These are phyloP conservation scores for Onychomys arenicola DNA, from an alignment of 2,797 vertebrate genomes.

Conservation along the genomic window DNA sequence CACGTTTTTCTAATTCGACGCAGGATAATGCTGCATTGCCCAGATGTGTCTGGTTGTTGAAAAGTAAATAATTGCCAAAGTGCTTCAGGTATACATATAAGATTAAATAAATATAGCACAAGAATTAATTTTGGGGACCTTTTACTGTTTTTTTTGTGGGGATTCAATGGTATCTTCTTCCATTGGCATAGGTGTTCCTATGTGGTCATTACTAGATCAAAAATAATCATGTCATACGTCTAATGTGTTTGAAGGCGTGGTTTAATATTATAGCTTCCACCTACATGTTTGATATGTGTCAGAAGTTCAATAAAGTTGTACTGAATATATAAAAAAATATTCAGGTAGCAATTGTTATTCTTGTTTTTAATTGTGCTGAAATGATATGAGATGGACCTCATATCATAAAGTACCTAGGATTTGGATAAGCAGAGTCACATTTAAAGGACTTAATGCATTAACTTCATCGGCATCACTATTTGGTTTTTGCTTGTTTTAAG, in stretches of 20 bases:
- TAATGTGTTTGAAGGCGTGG: slow-evolving; percentile 45
- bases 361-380: slow-evolving; percentile 8
- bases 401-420: not conserved
- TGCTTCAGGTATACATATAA: slow-evolving; percentile 61
- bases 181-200: slow-evolving; percentile 81
- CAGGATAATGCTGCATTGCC: slow-evolving; percentile 57
- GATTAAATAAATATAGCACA: slow-evolving; percentile 64
- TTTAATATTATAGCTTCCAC: slow-evolving; percentile 20
- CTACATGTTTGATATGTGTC: not conserved
- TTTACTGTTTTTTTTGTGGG: slow-evolving; percentile 69
- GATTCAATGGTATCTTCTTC: slow-evolving; percentile 79
- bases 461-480: not conserved
- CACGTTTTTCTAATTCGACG: slow-evolving; percentile 51
- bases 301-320: slow-evolving; percentile 20
- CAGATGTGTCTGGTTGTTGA: slow-evolving; percentile 40
- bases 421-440: slow-evolving; percentile 10
- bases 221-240: not conserved
- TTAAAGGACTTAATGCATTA: not conserved
- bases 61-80: slow-evolving; percentile 70
- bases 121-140: slow-evolving; percentile 82
- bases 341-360: not conserved
- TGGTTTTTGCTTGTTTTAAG: slow-evolving; percentile 27
- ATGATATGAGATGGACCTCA: not conserved
- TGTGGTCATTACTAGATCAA: slow-evolving; percentile 78
- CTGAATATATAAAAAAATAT: not conserved